A percentile compares a stretch with the other conserved stretches of the same genome.
phyloP scores from a whole-genome alignment of 2,888 invertebrate genomes.

The Pseudoips prasinana region DNA sequence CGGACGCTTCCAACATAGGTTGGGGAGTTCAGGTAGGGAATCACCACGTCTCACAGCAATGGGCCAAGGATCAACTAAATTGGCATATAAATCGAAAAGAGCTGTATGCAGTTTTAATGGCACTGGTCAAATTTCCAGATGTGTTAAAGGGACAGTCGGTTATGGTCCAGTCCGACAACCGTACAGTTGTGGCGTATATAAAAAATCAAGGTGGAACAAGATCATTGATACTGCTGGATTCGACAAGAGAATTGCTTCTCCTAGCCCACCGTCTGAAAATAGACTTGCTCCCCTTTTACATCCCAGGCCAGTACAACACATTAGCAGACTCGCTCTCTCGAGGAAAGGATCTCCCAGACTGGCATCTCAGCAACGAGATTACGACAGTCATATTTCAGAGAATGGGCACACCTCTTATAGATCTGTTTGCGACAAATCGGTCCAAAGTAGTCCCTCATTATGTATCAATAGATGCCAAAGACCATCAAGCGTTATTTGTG shows the following conservation, averaged over 20 bases:
- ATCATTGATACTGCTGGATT: not conserved
- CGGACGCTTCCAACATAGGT: slow-evolving; percentile 29
- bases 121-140: not conserved
- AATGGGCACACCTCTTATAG: slow-evolving; percentile 14
- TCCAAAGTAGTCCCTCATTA: not conserved
- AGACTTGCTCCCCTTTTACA: slow-evolving; percentile 10
- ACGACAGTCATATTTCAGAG: slow-evolving; percentile 8
- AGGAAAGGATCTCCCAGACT: slow-evolving; percentile 14
- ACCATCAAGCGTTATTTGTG: not conserved
- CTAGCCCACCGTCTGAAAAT: not conserved
- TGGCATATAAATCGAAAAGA: slow-evolving; percentile 35
- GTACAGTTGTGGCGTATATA: slow-evolving; percentile 24
- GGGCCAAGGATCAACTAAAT: slow-evolving; percentile 10
- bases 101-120: slow-evolving; percentile 17
- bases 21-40: slow-evolving; percentile 23
- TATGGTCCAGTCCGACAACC: slow-evolving; percentile 28
- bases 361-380: slow-evolving; percentile 11
- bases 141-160: not conserved
- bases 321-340: slow-evolving; percentile 26
- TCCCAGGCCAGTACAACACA: slow-evolving; percentile 31
- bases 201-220: slow-evolving; percentile 24
- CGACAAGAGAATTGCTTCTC: slow-evolving; percentile 1
- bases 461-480: slow-evolving; percentile 1
- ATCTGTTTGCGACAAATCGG: slow-evolving; percentile 3
- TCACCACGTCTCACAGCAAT: slow-evolving; percentile 2